These are phyloP conservation scores for Hanleya hanleyi DNA, from an alignment of 2,888 invertebrate genomes.

Conservation along the genomic window DNA sequence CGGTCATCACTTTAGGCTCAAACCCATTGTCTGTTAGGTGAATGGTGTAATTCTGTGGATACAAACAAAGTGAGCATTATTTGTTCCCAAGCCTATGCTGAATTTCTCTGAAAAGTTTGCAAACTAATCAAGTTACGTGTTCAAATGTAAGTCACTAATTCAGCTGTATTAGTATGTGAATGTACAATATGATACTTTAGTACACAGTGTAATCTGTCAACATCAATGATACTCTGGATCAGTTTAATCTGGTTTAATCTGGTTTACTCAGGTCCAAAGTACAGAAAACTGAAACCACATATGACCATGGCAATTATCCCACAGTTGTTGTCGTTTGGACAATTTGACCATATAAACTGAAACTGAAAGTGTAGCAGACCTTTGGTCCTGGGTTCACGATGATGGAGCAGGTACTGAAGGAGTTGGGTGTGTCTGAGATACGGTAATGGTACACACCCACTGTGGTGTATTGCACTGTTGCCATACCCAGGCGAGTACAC, in stretches of 20 bases:
- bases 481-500: conserved; percentile 63
- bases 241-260: too few species aligned
- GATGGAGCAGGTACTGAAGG: conserved; percentile 64
- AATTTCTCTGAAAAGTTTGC: not conserved
- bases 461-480: conserved; percentile 59
- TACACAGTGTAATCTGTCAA: too few species aligned
- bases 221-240: too few species aligned
- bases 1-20: conserved; percentile 70
- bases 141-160: conserved; percentile 11
- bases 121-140: not conserved
- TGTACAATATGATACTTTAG: not conserved
- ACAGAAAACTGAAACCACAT: too few species aligned
- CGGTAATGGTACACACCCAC: conserved; percentile 71
- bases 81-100: too few species aligned
- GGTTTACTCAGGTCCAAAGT: too few species aligned
- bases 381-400: conserved; percentile 69
- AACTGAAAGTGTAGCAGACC: too few species aligned
- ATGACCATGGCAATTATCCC: too few species aligned
- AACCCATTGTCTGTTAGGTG: conserved; percentile 72
- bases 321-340: too few species aligned
- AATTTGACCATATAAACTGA: too few species aligned
- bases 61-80: not conserved
- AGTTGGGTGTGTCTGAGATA: conserved; percentile 55
- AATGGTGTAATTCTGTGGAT: conserved; percentile 71
- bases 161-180: too few species aligned